These are phyloP conservation scores for Coturnix japonica DNA, from an alignment of 2,113 vertebrate genomes.

Conservation along the genomic window DNA sequence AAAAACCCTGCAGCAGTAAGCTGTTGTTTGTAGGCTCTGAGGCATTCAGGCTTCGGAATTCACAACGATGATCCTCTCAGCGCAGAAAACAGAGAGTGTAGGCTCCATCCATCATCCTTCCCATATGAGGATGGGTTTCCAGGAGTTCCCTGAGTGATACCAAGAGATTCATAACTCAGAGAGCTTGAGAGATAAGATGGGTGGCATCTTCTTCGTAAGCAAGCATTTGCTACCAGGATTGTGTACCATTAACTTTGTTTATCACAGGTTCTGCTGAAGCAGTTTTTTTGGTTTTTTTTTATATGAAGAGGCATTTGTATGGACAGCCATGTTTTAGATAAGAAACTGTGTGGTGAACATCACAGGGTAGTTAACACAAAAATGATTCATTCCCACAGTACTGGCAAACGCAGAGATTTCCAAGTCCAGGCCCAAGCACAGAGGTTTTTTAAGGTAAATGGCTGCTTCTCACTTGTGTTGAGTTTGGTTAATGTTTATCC, in stretches of 20 bases:
- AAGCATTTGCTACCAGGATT: not conserved
- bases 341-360: not conserved
- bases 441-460: not conserved
- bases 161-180: not conserved
- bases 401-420: not conserved
- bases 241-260: not conserved
- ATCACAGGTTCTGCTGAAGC: not conserved
- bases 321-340: not conserved
- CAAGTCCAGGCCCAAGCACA: not conserved
- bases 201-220: not conserved
- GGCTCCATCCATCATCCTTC: not conserved
- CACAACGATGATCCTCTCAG: not conserved
- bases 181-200: not conserved
- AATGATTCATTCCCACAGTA: not conserved
- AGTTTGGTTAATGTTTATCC: not conserved
- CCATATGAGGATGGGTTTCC: rapidly evolving
- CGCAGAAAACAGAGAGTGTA: not conserved
- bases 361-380: not conserved
- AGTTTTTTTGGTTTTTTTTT: too few species aligned
- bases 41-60: not conserved
- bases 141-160: not conserved
- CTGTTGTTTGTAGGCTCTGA: not conserved
- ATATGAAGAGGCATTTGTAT: not conserved
- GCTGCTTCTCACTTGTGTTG: not conserved
- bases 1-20: not conserved